Evolutionary conservation across 2,113 vertebrate genomes (phyloP), one percentile per base, ranked within the genome.

Genomic region (Lamprologus speciosus): DNA sequence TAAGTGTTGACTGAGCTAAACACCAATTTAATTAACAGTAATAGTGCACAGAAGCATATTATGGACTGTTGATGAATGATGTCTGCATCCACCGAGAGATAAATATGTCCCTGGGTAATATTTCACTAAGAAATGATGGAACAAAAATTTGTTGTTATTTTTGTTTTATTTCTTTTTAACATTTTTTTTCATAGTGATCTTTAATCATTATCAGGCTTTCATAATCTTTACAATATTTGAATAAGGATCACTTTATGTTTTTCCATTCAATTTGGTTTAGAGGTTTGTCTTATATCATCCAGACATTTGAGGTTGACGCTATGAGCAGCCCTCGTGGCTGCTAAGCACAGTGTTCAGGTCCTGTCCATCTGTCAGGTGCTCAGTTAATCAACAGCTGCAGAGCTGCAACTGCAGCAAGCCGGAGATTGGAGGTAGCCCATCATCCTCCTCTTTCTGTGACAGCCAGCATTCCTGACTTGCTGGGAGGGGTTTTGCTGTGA

Each of bases 331-430:
- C 11, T 5, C 1, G 12, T 65, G 50, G 53, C 81, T 83, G 50
- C 58, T 60, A 13, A 80, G 83, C 85, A 87, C 91, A 88, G 93
- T 91, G 89, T 50, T 87, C 53, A 35, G 82, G 85, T 91, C 42
- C 35, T 4, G 54, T 78, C 10, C 5, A 17, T 73, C 33, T 23
- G 16, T 79, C 58, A 11, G 54, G 16, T 8, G 8, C 6, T 42
- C 28, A 5, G 47, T 94, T 85, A 97, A 90, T 97, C 96, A 1
- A 91, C 91, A 8, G 93, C 90, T n/a, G 94, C 83, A 4, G 91
- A 93, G 86, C 90, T 91, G 51, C 87, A 73, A 11, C 87, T 82
- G 21, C 96, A 97, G 65, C 96, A 97, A 57, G 85, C 86, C 0
- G 93, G 89, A 14, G 78, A 86, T 16, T 42, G 85, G 80, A 96